Evolutionary conservation across 2,113 vertebrate genomes (phyloP), one percentile per base, ranked within the genome.

Genomic region (Nerophis lumbriciformis): DNA sequence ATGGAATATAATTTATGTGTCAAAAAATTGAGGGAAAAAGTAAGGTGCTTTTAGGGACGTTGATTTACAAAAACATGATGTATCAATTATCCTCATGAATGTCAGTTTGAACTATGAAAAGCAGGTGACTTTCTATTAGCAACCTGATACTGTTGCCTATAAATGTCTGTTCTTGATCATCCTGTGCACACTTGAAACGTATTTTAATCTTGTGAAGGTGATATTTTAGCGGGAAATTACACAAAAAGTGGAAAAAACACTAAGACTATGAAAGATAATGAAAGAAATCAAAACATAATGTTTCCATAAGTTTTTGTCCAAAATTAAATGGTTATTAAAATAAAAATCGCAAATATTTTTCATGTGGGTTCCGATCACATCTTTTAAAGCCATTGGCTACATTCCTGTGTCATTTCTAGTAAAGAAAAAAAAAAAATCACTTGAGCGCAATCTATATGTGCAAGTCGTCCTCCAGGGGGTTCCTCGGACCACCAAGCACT

Each of bases 31-130:
- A 51, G 35, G 12, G 13, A n/a, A 9, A n/a, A 50, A 49, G 35
- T 35, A 4, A 13, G 36, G n/a, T 36, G 54, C 51, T 65, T 28
- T 60, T 48, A 59, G 9, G 21, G 66, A 58, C 58, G 50, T 66
- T 66, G 13, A 53, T 57, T 64, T 50, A 69, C 16, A 63, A 8
- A 28, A 61, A 66, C 50, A 35, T 53, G 21, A 35, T 8, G 11
- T 2, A 15, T 59, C 36, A 59, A 6, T 57, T 10, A n/a, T 71
- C 38, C 52, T 21, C 21, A 53, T 28, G 13, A 37, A 44, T 52
- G n/a, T 70, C 38, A 28, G 48, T 60, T 16, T 39, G 7, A 45
- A 56, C 47, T 9, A 38, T 58, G 28, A 57, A 16, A 60, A 13
- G 4, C 21, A 58, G 10, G 12, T 49, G 50, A 68, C 49, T 74